phyloP scores from a whole-genome alignment of 2,797 vertebrate genomes.

The Cyprinella venusta region DNA sequence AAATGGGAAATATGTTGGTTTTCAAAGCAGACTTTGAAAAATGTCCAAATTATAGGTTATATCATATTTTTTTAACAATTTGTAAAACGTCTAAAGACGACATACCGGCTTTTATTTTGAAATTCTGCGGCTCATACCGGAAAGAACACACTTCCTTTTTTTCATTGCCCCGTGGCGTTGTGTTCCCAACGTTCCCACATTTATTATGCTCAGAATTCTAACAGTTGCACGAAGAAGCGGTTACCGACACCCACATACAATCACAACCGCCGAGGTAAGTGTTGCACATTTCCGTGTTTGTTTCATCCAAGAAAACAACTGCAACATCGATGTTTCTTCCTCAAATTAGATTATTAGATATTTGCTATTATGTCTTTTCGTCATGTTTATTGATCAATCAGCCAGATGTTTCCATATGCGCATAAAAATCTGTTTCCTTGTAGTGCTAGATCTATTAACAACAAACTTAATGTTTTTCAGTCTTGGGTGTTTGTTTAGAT shows the following conservation, averaged over 20 bases:
- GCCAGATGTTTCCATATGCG: neutral
- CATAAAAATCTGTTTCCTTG: neutral
- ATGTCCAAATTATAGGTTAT: neutral
- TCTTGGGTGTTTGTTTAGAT: neutral
- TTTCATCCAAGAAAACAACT: slow-evolving; percentile 6
- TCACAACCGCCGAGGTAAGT: slow-evolving; percentile 29
- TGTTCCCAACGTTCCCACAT: slow-evolving; percentile 32
- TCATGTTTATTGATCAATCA: neutral
- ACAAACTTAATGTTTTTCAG: neutral
- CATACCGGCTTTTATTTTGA: slow-evolving; percentile 53
- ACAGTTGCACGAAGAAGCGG: neutral
- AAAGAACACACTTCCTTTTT: slow-evolving; percentile 48
- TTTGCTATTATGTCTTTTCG: neutral
- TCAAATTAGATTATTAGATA: neutral
- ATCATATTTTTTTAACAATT: neutral
- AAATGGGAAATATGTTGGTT: neutral
- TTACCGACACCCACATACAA: neutral
- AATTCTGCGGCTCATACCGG: slow-evolving; percentile 13
- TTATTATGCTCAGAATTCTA: slow-evolving; percentile 39
- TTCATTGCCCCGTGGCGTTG: slow-evolving; percentile 60
- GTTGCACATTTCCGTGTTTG: neutral
- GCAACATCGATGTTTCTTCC: neutral
- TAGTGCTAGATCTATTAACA: neutral
- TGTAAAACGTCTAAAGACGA: neutral
- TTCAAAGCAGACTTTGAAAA: neutral